Conservation (phyloP, 2,888 invertebrate genomes). For the Boloria euphrosyne region DNA sequence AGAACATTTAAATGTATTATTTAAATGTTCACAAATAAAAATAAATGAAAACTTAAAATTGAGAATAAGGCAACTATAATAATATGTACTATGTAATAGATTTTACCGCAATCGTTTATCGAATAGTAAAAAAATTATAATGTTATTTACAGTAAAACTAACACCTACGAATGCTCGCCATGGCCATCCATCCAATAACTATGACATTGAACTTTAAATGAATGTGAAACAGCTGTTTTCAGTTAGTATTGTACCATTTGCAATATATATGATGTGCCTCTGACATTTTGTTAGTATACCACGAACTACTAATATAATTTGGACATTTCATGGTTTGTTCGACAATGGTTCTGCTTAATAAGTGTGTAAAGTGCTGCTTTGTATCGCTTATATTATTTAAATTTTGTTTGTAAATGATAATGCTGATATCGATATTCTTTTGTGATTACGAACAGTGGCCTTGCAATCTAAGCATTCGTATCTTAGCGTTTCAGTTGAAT, state of each 20-base stretch:
- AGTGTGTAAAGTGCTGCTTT: slow-evolving; percentile 13
- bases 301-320: not conserved
- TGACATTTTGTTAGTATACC: slow-evolving; percentile 2
- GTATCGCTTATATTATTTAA: slow-evolving; percentile 17
- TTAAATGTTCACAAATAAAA: too few species aligned
- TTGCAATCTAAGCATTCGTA: slow-evolving; percentile 61
- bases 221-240: slow-evolving; percentile 31
- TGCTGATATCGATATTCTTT: slow-evolving; percentile 35
- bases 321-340: slow-evolving; percentile 8
- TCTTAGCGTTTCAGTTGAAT: slow-evolving; percentile 69
- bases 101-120: not conserved
- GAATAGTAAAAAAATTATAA: not conserved
- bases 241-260: not conserved
- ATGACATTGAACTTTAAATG: slow-evolving; percentile 33
- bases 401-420: slow-evolving; percentile 28
- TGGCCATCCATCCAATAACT: not conserved
- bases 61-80: too few species aligned
- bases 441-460: slow-evolving; percentile 53
- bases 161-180: slow-evolving; percentile 9
- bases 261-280: slow-evolving; percentile 1
- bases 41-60: too few species aligned
- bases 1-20: too few species aligned
- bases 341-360: slow-evolving; percentile 2
- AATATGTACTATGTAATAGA: too few species aligned
- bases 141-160: not conserved